phyloP scores from a whole-genome alignment of 1,140 invertebrate species.

The Drosophila cardini region DNA sequence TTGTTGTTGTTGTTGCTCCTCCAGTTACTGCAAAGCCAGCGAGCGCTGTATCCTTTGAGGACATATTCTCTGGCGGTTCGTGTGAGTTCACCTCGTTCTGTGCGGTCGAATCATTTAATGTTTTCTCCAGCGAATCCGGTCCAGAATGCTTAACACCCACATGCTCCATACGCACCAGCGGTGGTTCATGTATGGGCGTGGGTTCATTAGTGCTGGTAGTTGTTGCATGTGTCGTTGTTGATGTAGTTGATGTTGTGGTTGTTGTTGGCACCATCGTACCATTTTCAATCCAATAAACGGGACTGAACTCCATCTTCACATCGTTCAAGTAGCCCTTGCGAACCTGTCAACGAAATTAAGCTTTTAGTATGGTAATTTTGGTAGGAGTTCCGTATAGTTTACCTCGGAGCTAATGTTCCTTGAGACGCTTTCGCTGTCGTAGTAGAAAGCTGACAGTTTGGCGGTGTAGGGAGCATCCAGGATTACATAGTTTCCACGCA shows the following conservation, averaged over 20 bases:
- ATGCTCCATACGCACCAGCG: constrained; percentile 74
- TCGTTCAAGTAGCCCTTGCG: constrained; percentile 88
- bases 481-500: constrained; percentile 89
- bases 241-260: constrained; percentile 89
- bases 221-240: constrained; percentile 87
- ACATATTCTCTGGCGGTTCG: constrained; percentile 78
- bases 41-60: constrained; percentile 66
- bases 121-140: constrained; percentile 74
- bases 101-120: constrained; percentile 67
- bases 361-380: background rate
- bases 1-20: constrained; percentile 14
- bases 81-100: constrained; percentile 70
- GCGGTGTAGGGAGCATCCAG: constrained; percentile 90
- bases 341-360: constrained; percentile 50
- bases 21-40: constrained; percentile 58
- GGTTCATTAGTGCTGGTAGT: constrained; percentile 86
- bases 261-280: constrained; percentile 91
- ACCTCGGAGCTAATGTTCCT: constrained; percentile 75
- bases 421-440: constrained; percentile 85
- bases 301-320: constrained; percentile 88
- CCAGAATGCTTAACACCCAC: constrained; percentile 71
- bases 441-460: constrained; percentile 89
- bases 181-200: constrained; percentile 81
- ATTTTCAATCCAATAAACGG: constrained; percentile 90
- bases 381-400: constrained; percentile 10